phyloP scores from a whole-genome alignment of 2,888 invertebrate genomes.

The Cephalotes varians region DNA sequence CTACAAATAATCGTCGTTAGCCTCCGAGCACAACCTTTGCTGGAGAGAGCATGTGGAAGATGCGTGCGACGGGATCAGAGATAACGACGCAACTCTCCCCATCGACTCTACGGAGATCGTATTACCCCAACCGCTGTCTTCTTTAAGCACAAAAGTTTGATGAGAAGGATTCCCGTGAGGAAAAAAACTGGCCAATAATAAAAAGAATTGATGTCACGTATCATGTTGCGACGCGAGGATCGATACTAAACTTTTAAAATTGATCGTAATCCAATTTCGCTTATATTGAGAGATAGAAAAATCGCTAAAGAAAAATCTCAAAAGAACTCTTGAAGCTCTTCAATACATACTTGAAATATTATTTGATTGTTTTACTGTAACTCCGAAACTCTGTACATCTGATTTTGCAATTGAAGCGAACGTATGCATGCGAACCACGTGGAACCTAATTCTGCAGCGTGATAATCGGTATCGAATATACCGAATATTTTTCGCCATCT shows the following conservation, averaged over 20 bases:
- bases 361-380: neutral
- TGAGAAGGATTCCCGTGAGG: neutral
- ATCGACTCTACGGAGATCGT: conserved; percentile 44
- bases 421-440: neutral
- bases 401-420: conserved; percentile 4
- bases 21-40: conserved; percentile 56
- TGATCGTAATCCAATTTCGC: neutral
- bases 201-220: neutral
- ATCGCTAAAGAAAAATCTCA: neutral
- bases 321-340: too few species aligned
- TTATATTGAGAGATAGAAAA: neutral
- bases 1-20: conserved; percentile 73
- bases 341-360: neutral
- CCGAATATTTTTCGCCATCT: conserved; percentile 46
- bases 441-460: conserved; percentile 17
- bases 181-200: neutral
- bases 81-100: conserved; percentile 69
- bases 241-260: neutral
- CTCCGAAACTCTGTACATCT: neutral
- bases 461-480: conserved; percentile 33
- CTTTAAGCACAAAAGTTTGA: conserved; percentile 24
- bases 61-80: conserved; percentile 62
- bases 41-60: conserved; percentile 33
- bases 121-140: conserved; percentile 20
- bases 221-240: neutral